A percentile compares a stretch with the other conserved stretches of the same genome.
Evolutionary conservation across 1,140 invertebrate genomes (phyloP).

Genomic region (Ips nitidus): DNA sequence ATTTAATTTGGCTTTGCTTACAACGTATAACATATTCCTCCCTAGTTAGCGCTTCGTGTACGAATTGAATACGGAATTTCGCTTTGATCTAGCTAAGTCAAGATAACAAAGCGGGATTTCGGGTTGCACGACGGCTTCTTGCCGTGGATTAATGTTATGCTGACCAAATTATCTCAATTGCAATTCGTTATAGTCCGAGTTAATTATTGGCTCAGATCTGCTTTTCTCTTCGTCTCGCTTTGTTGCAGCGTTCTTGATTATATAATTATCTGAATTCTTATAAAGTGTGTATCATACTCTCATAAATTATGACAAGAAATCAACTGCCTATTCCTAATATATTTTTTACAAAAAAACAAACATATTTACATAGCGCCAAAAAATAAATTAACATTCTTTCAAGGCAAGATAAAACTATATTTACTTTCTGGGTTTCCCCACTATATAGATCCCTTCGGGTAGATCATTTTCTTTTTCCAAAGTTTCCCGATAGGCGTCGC

Average conservation of each 20-base stretch:
- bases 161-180: conserved; percentile 10
- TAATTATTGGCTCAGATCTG: too few species aligned
- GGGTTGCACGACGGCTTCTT: conserved; percentile 8
- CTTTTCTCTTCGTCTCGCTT: too few species aligned
- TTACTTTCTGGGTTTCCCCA: conserved; percentile 24
- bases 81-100: conserved; percentile 22
- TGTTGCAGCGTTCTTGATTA: too few species aligned
- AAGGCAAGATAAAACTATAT: too few species aligned
- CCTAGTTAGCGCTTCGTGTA: conserved; percentile 22
- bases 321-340: too few species aligned
- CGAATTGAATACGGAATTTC: conserved; percentile 32
- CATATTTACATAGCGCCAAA: too few species aligned
- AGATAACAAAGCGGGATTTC: conserved; percentile 26
- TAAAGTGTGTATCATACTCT: too few species aligned
- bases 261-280: too few species aligned
- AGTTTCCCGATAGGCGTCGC: conserved; percentile 18
- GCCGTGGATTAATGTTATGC: conserved; percentile 6
- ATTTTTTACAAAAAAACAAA: too few species aligned
- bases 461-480: conserved; percentile 28
- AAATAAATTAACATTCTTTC: too few species aligned
- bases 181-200: not conserved
- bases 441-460: conserved; percentile 33
- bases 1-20: conserved; percentile 29
- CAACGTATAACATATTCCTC: conserved; percentile 29
- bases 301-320: too few species aligned